phyloP scores from a whole-genome alignment of 2,113 vertebrate genomes.

The Macquaria ambigua region DNA sequence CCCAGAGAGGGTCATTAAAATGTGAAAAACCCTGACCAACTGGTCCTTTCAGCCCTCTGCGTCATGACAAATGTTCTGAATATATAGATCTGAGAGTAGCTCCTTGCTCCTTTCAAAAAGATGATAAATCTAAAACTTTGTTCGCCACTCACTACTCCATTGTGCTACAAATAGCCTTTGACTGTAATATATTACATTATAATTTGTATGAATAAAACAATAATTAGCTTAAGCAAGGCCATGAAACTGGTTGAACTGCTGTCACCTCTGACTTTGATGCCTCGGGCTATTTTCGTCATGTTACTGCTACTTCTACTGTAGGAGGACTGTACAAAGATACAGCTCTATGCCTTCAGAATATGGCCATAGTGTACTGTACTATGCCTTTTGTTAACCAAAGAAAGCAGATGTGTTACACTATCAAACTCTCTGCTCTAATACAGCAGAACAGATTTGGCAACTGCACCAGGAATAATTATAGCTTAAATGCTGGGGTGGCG shows the following conservation, averaged over 20 bases:
- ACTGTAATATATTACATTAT: conserved; percentile 30
- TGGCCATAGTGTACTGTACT: background rate
- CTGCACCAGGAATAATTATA: background rate
- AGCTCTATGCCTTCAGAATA: background rate
- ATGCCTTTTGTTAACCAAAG: background rate
- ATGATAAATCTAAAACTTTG: conserved; percentile 55
- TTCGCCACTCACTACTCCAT: conserved; percentile 8
- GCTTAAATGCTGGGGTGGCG: background rate
- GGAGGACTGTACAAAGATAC: background rate
- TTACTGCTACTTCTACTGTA: background rate
- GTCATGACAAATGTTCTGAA: conserved; percentile 71
- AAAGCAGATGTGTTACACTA: background rate
- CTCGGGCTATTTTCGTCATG: background rate
- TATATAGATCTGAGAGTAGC: conserved; percentile 57
- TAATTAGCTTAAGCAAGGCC: conserved; percentile 38
- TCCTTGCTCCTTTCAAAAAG: conserved; percentile 50
- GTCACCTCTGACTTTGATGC: conserved; percentile 40
- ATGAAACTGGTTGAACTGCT: conserved; percentile 32
- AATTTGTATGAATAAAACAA: conserved; percentile 51
- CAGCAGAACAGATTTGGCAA: background rate
- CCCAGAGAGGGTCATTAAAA: conserved; percentile 77
- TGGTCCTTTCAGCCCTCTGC: conserved; percentile 59
- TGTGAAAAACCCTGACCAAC: conserved; percentile 63
- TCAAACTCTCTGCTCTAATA: background rate
- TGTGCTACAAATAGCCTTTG: conserved; percentile 30